A percentile compares a stretch with the other conserved stretches of the same genome.
These are phyloP conservation scores for Scophthalmus maximus DNA, from an alignment of 2,113 vertebrate species.

Conservation along the genomic window DNA sequence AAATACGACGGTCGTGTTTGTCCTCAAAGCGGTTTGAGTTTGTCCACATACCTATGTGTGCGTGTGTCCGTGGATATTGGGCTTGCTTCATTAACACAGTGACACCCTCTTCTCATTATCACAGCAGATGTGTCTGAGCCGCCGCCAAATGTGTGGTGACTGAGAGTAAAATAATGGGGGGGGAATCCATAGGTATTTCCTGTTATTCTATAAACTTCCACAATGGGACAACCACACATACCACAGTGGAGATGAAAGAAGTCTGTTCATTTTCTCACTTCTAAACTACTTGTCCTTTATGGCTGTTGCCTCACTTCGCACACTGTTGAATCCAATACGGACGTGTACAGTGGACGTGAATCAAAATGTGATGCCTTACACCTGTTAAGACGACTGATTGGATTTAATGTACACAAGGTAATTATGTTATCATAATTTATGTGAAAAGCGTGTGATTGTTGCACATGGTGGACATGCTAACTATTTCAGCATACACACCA, in stretches of 20 bases:
- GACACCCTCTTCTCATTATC: conserved; percentile 35
- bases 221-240: conserved; percentile 70
- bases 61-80: conserved; percentile 14
- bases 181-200: conserved; percentile 69
- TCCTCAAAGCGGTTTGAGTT: not conserved
- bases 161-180: conserved; percentile 60
- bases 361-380: not conserved
- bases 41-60: not conserved
- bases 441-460: no score
- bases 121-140: conserved; percentile 60
- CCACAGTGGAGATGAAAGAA: conserved; percentile 70
- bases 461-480: not conserved
- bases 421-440: no score
- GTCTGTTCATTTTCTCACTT: conserved; percentile 22
- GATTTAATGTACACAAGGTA: not conserved
- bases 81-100: conserved; percentile 28
- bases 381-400: not conserved
- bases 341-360: not conserved
- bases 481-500: no score
- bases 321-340: not conserved
- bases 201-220: conserved; percentile 77
- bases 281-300: conserved; percentile 22
- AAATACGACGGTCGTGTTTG: not conserved
- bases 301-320: conserved; percentile 1
- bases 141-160: conserved; percentile 60